phyloP scores from a whole-genome alignment of 2,797 vertebrate species.

The Rhabdophis nuchalis region DNA sequence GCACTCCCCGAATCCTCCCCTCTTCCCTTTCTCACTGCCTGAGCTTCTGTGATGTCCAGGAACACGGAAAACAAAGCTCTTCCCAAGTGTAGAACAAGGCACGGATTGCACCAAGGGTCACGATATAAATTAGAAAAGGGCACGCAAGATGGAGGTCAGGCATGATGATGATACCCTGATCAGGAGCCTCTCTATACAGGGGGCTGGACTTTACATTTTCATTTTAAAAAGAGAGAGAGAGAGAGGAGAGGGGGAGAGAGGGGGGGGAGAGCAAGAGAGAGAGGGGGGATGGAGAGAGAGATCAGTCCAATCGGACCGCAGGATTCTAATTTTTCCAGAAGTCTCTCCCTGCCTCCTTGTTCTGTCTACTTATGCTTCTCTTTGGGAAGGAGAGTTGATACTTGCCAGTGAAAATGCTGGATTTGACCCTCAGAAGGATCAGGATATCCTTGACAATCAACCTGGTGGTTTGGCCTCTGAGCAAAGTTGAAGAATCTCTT shows the following conservation, averaged over 20 bases:
- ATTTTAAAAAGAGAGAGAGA: background rate
- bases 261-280: background rate
- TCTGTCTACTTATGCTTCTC: background rate
- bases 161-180: background rate
- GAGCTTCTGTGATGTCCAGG: background rate
- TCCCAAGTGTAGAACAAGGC: background rate
- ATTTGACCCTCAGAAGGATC: background rate
- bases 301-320: background rate
- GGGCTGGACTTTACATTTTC: background rate
- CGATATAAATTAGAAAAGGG: background rate
- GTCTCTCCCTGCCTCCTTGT: background rate
- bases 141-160: background rate
- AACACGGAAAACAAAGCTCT: background rate
- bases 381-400: background rate
- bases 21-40: background rate
- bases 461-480: background rate
- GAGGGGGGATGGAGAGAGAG: too few species aligned
- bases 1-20: rapidly evolving
- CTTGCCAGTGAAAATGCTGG: background rate
- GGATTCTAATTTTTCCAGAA: background rate
- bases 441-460: background rate
- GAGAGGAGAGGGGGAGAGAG: background rate
- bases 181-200: background rate
- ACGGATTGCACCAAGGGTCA: background rate
- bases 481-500: background rate